phyloP scores from a whole-genome alignment of 2,797 vertebrate species.

The Anas georgica region DNA sequence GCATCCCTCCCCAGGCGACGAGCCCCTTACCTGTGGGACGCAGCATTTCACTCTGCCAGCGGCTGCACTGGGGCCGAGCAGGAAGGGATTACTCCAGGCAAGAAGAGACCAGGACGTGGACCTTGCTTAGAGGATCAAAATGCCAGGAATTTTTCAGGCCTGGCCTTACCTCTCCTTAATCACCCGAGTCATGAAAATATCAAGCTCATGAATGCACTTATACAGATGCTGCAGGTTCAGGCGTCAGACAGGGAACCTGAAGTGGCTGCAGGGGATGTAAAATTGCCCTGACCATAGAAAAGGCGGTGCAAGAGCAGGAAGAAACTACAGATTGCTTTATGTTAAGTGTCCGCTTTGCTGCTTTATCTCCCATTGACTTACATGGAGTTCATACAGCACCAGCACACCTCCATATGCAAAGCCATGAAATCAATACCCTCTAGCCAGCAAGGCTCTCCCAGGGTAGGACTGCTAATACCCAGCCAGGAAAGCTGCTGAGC shows the following conservation, averaged over 20 bases:
- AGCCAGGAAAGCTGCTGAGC: background rate
- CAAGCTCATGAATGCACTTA: background rate
- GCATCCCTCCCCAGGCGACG: background rate
- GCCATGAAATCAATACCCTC: background rate
- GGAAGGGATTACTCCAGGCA: background rate
- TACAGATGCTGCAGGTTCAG: accelerated
- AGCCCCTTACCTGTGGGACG: background rate
- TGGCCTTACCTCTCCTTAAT: background rate
- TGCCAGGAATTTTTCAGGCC: background rate
- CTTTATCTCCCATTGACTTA: background rate
- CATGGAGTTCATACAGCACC: accelerated
- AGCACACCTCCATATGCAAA: accelerated
- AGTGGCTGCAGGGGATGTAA: background rate
- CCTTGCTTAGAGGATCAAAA: background rate
- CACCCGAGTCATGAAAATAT: background rate
- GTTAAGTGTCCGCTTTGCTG: background rate
- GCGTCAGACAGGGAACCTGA: background rate
- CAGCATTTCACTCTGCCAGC: background rate
- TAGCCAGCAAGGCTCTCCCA: background rate
- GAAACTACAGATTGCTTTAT: accelerated
- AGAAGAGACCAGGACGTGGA: background rate
- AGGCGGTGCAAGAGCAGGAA: background rate
- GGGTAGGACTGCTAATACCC: background rate
- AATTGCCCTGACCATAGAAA: background rate
- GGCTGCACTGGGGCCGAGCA: background rate